phyloP scores from a whole-genome alignment of 23 tunicate genomes.

The Oikopleura vanhoeffeni region DNA sequence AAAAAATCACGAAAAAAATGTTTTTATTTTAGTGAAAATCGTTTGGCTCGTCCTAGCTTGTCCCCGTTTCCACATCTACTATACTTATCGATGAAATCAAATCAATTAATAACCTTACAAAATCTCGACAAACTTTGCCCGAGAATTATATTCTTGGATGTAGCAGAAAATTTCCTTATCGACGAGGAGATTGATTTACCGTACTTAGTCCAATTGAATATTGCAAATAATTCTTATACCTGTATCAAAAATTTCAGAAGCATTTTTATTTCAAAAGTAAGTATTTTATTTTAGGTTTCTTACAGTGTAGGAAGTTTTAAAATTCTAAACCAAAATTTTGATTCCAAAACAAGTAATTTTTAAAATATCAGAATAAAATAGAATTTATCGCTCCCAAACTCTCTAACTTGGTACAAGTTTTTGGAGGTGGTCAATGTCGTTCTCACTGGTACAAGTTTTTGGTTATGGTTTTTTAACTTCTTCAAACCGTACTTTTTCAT shows the following conservation, averaged over 20 bases:
- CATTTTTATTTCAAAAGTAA: neutral
- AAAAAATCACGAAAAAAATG: too few species aligned
- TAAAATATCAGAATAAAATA: too few species aligned
- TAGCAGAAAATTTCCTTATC: neutral
- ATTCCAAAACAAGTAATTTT: too few species aligned
- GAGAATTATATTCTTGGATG: neutral
- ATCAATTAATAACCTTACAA: neutral
- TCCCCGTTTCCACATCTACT: neutral
- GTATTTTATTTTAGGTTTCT: neutral
- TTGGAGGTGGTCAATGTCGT: too few species aligned
- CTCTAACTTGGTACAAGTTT: too few species aligned
- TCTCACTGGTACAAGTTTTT: too few species aligned
- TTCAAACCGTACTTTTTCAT: too few species aligned
- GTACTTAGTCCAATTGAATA: neutral
- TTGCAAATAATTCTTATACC: neutral
- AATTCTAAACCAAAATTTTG: too few species aligned
- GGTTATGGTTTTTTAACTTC: too few species aligned
- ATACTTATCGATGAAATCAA: neutral
- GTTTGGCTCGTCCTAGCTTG: neutral
- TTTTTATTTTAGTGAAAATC: conserved; percentile 5
- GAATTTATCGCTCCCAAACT: too few species aligned
- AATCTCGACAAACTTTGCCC: neutral
- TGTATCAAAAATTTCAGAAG: neutral
- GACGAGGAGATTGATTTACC: neutral
- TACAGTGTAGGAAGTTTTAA: neutral